phyloP scores from a whole-genome alignment of 2,888 invertebrate genomes.

The Biston betularia region DNA sequence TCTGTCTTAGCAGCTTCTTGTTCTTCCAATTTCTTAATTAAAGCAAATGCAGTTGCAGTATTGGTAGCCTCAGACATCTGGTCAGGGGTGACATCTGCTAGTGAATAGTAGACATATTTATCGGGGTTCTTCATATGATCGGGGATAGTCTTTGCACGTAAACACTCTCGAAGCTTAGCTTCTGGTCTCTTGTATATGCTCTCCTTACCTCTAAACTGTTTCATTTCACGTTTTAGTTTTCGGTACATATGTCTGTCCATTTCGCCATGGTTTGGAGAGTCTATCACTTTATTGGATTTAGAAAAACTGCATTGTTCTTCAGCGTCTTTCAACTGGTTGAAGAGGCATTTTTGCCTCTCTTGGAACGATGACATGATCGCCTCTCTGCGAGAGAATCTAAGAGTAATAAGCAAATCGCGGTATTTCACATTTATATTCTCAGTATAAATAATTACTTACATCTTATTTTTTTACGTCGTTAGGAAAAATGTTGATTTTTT shows the following conservation, averaged over 20 bases:
- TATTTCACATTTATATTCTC: background rate
- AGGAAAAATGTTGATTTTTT: background rate
- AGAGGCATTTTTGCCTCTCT: slow-evolving; percentile 89
- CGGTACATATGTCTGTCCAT: slow-evolving; percentile 69
- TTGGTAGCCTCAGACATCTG: slow-evolving; percentile 93
- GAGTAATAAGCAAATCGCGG: slow-evolving; percentile 19
- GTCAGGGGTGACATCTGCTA: slow-evolving; percentile 90
- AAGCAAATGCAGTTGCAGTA: slow-evolving; percentile 91
- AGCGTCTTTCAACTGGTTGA: slow-evolving; percentile 88
- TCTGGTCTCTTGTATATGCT: slow-evolving; percentile 93
- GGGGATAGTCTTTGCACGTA: slow-evolving; percentile 75
- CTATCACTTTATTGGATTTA: slow-evolving; percentile 64
- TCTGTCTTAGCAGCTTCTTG: slow-evolving; percentile 61
- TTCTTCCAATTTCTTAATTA: slow-evolving; percentile 89
- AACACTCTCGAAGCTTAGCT: slow-evolving; percentile 86
- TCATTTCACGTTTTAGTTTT: slow-evolving; percentile 83
- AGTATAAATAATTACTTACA: slow-evolving; percentile 13
- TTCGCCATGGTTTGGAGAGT: slow-evolving; percentile 64
- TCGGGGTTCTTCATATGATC: slow-evolving; percentile 90
- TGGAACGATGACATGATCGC: slow-evolving; percentile 76
- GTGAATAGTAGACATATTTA: slow-evolving; percentile 93
- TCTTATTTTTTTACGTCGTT: background rate
- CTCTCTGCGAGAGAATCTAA: slow-evolving; percentile 28
- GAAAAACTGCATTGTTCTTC: slow-evolving; percentile 83
- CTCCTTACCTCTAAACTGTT: slow-evolving; percentile 89